These are phyloP conservation scores for Phylloscopus collybita DNA, from an alignment of 2,797 vertebrate genomes.

Conservation along the genomic window DNA sequence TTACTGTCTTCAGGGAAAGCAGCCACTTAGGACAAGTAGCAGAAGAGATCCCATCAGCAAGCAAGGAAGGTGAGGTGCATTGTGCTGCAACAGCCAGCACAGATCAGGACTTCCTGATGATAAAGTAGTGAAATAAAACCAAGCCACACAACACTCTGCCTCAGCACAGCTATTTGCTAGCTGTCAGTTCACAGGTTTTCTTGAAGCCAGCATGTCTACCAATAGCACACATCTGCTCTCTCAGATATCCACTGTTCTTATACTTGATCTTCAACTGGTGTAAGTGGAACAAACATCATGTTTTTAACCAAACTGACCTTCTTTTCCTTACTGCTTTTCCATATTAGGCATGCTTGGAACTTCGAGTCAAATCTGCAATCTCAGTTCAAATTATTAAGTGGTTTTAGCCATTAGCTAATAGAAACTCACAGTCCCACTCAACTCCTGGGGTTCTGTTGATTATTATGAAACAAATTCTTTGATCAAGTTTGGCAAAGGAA, in stretches of 20 bases:
- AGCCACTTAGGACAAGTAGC: not conserved
- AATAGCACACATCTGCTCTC: not conserved
- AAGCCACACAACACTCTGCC: not conserved
- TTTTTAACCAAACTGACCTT: not conserved
- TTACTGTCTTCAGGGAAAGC: not conserved
- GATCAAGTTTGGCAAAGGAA: not conserved
- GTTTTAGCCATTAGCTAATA: not conserved
- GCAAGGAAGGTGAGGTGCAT: not conserved
- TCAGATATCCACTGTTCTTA: not conserved
- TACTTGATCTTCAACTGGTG: not conserved
- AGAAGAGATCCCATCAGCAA: conserved; percentile 4
- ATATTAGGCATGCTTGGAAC: not conserved
- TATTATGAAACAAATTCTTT: conserved; percentile 22
- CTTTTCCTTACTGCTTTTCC: not conserved
- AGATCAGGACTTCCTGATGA: not conserved
- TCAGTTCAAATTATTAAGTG: not conserved
- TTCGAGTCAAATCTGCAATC: not conserved
- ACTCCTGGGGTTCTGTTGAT: not conserved
- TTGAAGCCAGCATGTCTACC: not conserved
- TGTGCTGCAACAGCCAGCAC: not conserved
- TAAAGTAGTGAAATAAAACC: not conserved
- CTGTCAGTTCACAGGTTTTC: not conserved
- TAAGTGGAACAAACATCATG: not conserved
- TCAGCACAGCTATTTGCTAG: not conserved
- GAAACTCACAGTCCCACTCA: not conserved